A percentile compares a stretch with the other conserved stretches of the same genome.
phyloP scores from a whole-genome alignment of 2,113 vertebrate genomes.

The Madoqua kirkii region DNA sequence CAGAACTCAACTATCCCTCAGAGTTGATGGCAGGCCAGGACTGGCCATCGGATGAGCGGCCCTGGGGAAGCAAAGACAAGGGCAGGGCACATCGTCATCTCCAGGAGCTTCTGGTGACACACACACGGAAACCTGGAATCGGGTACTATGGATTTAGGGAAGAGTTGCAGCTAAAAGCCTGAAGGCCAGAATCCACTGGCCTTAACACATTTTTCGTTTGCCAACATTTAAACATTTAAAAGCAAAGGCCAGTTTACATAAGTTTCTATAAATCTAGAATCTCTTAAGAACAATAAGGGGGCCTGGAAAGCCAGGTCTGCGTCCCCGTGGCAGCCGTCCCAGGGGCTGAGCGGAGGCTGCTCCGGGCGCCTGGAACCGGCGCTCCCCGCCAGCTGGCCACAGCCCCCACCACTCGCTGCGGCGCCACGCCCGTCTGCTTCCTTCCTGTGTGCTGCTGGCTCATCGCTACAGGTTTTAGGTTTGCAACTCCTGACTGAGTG shows the following conservation, averaged over 20 bases:
- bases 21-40: neutral
- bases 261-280: neutral
- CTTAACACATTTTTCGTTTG: neutral
- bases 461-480: neutral
- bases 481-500: neutral
- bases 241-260: neutral
- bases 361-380: no score
- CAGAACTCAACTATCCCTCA: neutral
- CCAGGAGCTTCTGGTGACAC: neutral
- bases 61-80: neutral
- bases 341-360: neutral
- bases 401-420: neutral
- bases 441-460: neutral
- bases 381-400: accelerated
- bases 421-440: accelerated
- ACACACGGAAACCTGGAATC: accelerated
- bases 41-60: neutral
- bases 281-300: neutral
- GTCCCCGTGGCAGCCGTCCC: neutral
- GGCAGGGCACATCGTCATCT: no score
- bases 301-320: neutral
- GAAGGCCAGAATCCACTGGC: neutral
- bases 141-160: neutral
- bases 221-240: neutral
- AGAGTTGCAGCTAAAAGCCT: neutral